Base-by-base conservation (phyloP, 2,113 vertebrate species). In the Hippocampus barbouri region DNA sequence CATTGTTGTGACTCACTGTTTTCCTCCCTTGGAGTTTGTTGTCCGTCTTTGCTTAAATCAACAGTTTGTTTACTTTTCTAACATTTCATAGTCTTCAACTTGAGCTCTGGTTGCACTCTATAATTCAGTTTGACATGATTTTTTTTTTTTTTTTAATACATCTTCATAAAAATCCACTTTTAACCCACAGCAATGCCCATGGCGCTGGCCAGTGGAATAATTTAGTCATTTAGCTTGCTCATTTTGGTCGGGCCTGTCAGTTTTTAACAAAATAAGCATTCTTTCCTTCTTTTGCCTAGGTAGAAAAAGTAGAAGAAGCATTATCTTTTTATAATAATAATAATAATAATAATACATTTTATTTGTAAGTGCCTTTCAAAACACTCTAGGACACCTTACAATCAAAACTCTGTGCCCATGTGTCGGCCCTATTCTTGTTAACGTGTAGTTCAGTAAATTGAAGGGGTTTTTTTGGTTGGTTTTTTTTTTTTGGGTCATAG, bases 1-100 rank as follows among this genome's bases (percentile, higher is more conserved):
- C 73, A 82, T 88, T 88, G 85, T 90, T 83, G 79, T 86, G 81
- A 86, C 71, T 88, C 81, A 84, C 70, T 64, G 68, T 61, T 79
- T 81, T 69, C 72, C 79, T 81, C 70, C 64, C 68, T 73, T 49
- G 15, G 14, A 8, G 16, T 64, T 23, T 8, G 34, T 12, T 43
- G n/a, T 15, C 12, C 5, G 40, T 43, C 38, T 64, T 43, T n/a
- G n/a, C 34, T 43, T 23, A 47, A 66, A 27, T 27, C n/a, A 15
- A 23, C 63, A 11, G 2, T 40, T 63, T 40, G 9, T 66, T 66
- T 47, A 6, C 34, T 47, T 45, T 43, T 23, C 61, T 5, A n/a
- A 63, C 9, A 12, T 65, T 8, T 66, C 14, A 14, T 20, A 15
- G n/a, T 14, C 21, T 23, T 65, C 6, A 15, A 65, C 63, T 12